These are phyloP conservation scores for Hapalemur alaotrensis DNA, from an alignment of 2,797 vertebrate genomes.

Conservation along the genomic window DNA sequence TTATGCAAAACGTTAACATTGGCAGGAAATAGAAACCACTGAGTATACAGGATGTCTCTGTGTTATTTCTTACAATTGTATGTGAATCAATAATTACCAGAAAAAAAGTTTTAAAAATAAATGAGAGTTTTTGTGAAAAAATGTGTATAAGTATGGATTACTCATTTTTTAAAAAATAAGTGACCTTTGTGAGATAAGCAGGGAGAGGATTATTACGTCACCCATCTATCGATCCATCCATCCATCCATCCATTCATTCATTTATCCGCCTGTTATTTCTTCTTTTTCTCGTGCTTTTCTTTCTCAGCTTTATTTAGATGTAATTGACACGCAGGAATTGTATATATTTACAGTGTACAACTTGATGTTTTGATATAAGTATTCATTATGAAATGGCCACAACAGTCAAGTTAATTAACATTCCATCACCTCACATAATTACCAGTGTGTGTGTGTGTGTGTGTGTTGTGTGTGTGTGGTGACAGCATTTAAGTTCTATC, in stretches of 20 bases:
- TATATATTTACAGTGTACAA: neutral
- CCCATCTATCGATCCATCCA: no score
- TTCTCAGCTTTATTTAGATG: neutral
- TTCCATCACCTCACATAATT: neutral
- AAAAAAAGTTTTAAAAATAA: neutral
- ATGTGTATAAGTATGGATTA: neutral
- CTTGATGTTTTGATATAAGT: neutral
- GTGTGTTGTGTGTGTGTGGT: neutral
- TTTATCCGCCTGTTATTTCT: no score
- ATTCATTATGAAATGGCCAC: neutral
- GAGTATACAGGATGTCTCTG: neutral
- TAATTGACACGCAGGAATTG: neutral
- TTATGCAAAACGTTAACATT: neutral
- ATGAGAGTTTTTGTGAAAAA: neutral
- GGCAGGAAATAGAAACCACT: neutral
- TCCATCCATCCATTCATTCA: no score
- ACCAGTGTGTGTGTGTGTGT: neutral
- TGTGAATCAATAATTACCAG: neutral
- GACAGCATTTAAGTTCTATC: neutral
- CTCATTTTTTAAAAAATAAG: neutral
- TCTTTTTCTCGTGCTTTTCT: neutral
- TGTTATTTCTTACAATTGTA: neutral
- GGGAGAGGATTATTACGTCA: neutral
- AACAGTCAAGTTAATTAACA: neutral
- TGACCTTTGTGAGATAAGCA: neutral